Percentiles rank a stretch among this genome's conserved stretches.
Evolutionary conservation across 2,113 vertebrate genomes (phyloP).

Genomic region (Marmota flaviventris): DNA sequence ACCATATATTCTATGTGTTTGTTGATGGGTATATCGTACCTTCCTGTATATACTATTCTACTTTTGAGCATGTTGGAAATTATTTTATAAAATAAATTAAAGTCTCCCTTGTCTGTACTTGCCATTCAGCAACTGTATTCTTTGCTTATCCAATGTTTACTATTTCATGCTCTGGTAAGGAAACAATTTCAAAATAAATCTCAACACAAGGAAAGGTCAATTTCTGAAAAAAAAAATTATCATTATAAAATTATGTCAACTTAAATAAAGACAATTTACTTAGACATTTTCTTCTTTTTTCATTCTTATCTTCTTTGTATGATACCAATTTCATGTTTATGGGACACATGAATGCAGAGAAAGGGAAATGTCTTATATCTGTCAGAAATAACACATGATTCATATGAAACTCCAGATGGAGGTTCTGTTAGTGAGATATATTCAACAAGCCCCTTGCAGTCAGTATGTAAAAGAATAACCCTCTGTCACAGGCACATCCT

Average conservation of each 20-base stretch:
- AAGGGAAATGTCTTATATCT: background rate
- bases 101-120: background rate
- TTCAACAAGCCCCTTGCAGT: background rate
- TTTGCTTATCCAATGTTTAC: background rate
- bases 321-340: background rate
- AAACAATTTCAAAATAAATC: conserved; percentile 38
- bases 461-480: background rate
- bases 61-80: background rate
- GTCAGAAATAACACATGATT: background rate
- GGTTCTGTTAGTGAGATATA: background rate
- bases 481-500: background rate
- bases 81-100: background rate
- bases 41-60: background rate
- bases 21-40: background rate
- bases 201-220: background rate
- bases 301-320: background rate
- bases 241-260: background rate
- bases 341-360: background rate
- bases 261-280: background rate
- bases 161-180: background rate
- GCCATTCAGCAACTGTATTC: background rate
- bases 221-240: background rate
- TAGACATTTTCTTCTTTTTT: background rate
- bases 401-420: background rate
- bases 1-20: background rate